Conservation (phyloP, 2,113 vertebrate genomes). For the Bos indicus region DNA sequence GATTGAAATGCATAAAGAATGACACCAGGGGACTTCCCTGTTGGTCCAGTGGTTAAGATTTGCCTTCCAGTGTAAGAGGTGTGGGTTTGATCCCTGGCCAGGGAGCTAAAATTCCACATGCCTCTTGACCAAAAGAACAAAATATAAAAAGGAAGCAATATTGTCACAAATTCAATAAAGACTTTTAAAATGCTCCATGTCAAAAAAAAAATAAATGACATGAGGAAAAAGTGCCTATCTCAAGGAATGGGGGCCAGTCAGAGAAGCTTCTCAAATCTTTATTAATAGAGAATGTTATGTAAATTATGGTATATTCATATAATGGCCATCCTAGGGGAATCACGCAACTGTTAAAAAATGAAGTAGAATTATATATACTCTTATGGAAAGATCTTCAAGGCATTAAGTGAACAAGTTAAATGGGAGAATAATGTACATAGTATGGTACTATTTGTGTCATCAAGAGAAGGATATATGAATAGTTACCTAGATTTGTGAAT, state of each 20-base stretch:
- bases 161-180: background rate
- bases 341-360: background rate
- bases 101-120: background rate
- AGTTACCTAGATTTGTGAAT: background rate
- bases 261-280: background rate
- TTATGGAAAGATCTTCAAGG: background rate
- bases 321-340: background rate
- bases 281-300: background rate
- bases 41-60: background rate
- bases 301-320: background rate
- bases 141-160: background rate
- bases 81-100: background rate
- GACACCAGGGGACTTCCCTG: background rate
- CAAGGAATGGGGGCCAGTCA: background rate
- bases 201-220: background rate
- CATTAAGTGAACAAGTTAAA: background rate
- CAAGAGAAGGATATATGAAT: background rate
- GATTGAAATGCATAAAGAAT: background rate
- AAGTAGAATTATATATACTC: background rate
- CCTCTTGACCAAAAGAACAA: background rate
- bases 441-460: background rate
- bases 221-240: background rate
- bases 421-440: background rate
- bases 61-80: background rate
- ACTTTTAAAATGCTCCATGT: background rate